phyloP scores from a whole-genome alignment of 1,140 invertebrate genomes.

The Neelides sp. region DNA sequence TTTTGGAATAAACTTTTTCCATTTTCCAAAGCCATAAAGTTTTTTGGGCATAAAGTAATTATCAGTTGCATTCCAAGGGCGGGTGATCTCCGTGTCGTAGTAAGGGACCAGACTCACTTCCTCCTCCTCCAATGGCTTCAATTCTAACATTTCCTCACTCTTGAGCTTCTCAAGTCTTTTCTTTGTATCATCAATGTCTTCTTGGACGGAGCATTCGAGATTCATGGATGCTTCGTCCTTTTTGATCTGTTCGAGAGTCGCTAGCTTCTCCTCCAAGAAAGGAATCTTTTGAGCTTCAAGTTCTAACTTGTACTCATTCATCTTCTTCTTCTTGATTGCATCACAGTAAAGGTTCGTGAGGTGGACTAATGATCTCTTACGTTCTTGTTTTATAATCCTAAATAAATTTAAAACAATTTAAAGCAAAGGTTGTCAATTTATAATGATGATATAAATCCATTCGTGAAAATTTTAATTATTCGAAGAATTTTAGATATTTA shows the following conservation, averaged over 20 bases:
- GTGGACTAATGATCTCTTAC: constrained; percentile 3
- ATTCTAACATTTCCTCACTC: constrained; percentile 7
- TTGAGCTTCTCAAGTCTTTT: constrained; percentile 11
- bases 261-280: constrained; percentile 26
- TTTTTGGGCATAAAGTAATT: too few species aligned
- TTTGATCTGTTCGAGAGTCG: constrained; percentile 18
- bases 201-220: constrained; percentile 18
- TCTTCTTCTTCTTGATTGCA: constrained; percentile 17
- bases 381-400: too few species aligned
- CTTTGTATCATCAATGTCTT: constrained; percentile 20
- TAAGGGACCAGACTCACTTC: too few species aligned
- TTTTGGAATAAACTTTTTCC: too few species aligned
- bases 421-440: too few species aligned
- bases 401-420: too few species aligned
- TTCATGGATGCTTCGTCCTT: constrained; percentile 19
- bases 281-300: constrained; percentile 25
- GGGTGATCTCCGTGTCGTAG: too few species aligned
- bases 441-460: too few species aligned
- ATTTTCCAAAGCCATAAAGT: too few species aligned
- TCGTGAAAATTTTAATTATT: too few species aligned
- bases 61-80: too few species aligned
- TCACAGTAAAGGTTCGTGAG: constrained; percentile 23
- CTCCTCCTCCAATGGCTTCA: constrained; percentile 13
- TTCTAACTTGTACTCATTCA: constrained; percentile 20
- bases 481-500: too few species aligned